These are phyloP conservation scores for Drosophila buzzatii DNA, from an alignment of 2,888 invertebrate species.

Conservation along the genomic window DNA sequence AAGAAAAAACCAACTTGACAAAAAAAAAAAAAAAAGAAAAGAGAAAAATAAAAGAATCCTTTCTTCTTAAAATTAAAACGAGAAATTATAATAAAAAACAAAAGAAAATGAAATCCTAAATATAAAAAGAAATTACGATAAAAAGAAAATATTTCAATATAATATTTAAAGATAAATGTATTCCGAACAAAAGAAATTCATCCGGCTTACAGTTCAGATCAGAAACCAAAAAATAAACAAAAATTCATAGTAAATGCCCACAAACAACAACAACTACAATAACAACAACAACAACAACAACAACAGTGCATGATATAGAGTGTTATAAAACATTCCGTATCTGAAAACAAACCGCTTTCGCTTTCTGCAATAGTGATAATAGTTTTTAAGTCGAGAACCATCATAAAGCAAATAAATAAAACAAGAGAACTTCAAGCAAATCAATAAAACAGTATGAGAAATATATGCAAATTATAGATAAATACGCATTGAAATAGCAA, in stretches of 20 bases:
- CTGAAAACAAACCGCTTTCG: slow-evolving; percentile 72
- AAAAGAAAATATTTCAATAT: slow-evolving; percentile 13
- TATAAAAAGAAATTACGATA: slow-evolving; percentile 40
- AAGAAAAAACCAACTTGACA: slow-evolving; percentile 53
- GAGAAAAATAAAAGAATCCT: slow-evolving; percentile 50
- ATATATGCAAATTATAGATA: slow-evolving; percentile 59
- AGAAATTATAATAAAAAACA: slow-evolving; percentile 48
- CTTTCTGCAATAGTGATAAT: slow-evolving; percentile 86
- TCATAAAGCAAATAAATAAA: slow-evolving; percentile 46
- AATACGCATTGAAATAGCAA: slow-evolving; percentile 68
- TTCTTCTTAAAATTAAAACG: slow-evolving; percentile 69
- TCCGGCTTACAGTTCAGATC: slow-evolving; percentile 65
- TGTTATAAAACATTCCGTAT: neutral
- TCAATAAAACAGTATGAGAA: slow-evolving; percentile 51
- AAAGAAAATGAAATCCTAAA: slow-evolving; percentile 30
- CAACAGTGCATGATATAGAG: slow-evolving; percentile 13
- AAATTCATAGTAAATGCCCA: slow-evolving; percentile 74
- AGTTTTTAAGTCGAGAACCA: slow-evolving; percentile 83
- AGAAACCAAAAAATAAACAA: slow-evolving; percentile 10
- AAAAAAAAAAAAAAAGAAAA: slow-evolving; percentile 48
- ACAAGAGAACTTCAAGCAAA: slow-evolving; percentile 57
- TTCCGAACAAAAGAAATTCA: slow-evolving; percentile 38
- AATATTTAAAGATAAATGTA: slow-evolving; percentile 51
- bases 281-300: slow-evolving; percentile 45
- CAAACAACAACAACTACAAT: slow-evolving; percentile 65